A percentile compares a stretch with the other conserved stretches of the same genome.
These are phyloP conservation scores for Ganaspis sp. DNA, from an alignment of 1,140 invertebrate species.

Conservation along the genomic window DNA sequence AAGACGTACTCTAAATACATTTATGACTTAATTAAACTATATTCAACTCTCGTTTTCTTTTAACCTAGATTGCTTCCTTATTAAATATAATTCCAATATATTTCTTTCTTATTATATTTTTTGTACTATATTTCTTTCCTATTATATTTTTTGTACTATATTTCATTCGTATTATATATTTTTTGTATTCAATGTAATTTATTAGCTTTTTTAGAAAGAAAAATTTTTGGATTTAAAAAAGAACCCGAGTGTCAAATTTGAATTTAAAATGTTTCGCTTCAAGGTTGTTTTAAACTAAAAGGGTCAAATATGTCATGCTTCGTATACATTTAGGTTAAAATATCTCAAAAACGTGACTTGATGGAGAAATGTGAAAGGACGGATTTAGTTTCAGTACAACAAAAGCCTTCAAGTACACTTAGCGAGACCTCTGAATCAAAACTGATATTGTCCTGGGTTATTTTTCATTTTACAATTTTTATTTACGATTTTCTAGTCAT, in stretches of 20 bases:
- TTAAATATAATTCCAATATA: too few relatives aligned
- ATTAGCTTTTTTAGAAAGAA: too few relatives aligned
- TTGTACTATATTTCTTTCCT: too few relatives aligned
- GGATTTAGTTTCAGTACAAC: neutral
- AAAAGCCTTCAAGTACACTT: conserved; percentile 5
- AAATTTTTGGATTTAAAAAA: too few relatives aligned
- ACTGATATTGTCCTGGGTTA: neutral
- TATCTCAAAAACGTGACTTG: conserved; percentile 1
- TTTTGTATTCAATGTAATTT: too few relatives aligned
- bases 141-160: too few relatives aligned
- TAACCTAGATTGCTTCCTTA: too few relatives aligned
- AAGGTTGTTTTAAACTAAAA: neutral
- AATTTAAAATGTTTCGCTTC: neutral
- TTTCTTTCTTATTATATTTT: too few relatives aligned
- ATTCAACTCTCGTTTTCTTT: too few relatives aligned
- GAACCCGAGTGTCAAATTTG: neutral
- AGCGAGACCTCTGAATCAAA: neutral
- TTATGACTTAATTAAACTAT: too few relatives aligned
- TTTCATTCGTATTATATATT: too few relatives aligned
- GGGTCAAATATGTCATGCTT: neutral
- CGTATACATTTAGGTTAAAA: neutral
- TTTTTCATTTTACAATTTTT: neutral
- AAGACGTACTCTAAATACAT: too few relatives aligned
- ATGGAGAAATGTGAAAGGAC: neutral
- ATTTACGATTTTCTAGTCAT: neutral